phyloP scores from a whole-genome alignment of 2,113 vertebrate genomes.

The Chlorodrepanis virens region DNA sequence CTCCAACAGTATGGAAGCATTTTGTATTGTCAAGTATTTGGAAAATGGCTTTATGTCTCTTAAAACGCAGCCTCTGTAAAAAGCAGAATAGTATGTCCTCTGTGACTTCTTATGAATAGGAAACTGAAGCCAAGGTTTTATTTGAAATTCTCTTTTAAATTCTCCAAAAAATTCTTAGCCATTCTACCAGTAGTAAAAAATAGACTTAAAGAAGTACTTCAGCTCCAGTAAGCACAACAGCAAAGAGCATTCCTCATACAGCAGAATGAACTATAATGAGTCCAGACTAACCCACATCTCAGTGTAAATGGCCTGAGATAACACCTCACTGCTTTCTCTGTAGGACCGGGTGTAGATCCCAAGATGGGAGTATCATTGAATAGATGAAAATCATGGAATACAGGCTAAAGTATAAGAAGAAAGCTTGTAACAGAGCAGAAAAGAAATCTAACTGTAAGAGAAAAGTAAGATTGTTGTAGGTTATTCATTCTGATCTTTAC shows the following conservation, averaged over 20 bases:
- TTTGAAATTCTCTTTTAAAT: not conserved
- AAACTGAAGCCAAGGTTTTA: not conserved
- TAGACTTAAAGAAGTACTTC: not conserved
- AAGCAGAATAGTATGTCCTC: not conserved
- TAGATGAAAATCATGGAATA: not conserved
- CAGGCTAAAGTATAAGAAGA: not conserved
- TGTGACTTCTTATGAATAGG: not conserved
- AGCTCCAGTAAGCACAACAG: not conserved
- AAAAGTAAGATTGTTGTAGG: not conserved
- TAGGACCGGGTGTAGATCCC: not conserved
- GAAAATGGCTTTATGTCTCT: not conserved
- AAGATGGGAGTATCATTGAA: not conserved
- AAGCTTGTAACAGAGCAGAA: not conserved
- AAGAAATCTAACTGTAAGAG: not conserved
- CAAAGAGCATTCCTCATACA: not conserved
- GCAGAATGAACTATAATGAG: not conserved
- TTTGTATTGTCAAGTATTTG: not conserved
- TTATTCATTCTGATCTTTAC: not conserved
- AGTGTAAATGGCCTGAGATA: not conserved
- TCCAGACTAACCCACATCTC: not conserved
- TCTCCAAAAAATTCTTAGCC: not conserved
- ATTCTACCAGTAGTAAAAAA: not conserved
- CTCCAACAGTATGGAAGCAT: not conserved
- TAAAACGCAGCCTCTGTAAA: not conserved
- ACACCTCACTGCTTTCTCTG: not conserved